Evolutionary conservation across 2,888 invertebrate genomes (phyloP), one percentile per base, ranked within the genome.

Genomic region (Thyatira batis): DNA sequence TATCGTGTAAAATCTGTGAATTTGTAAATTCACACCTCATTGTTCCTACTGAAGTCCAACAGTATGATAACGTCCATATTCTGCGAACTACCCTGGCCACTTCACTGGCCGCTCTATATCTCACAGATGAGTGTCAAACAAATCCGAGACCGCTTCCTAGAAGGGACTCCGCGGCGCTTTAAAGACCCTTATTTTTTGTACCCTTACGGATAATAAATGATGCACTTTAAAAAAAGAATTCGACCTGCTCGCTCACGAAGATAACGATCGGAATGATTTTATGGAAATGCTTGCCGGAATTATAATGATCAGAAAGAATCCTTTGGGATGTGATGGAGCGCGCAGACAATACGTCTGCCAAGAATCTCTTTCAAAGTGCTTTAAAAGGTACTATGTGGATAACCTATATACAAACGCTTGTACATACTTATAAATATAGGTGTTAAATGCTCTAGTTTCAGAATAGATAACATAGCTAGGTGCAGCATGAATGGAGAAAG

Each of bases 161-260:
- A 92, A 92, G 81, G 90, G 85, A 76, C 84, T 76, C 78, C 74
- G 91, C 91, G 90, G 90, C 89, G 88, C 91, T 89, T 89, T 89
- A 82, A 65, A 84, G 86, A 80, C 83, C 87, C 82, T 76, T 72
- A 75, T 89, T 89, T 90, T 89, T 91, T 90, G 85, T 89, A 77
- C 81, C 80, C 78, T 82, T 83, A 85, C 85, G 89, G 86, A 91
- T 91, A 92, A 91, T 91, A 91, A 92, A 92, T 90, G 90, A 91
- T 87, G 86, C 84, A 79, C 84, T 83, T 81, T 77, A 85, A 87
- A 87, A 90, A 92, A 90, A 84, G 80, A 85, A 84, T 84, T 85
- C 87, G 90, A 92, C 91, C 92, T 92, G 91, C 87, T 89, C 88
- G 82, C 76, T 89, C 88, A 82, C 76, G 72, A 73, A 81, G 91